Evolutionary conservation across 2,113 vertebrate genomes (phyloP).

Genomic region (Trachemys scripta): DNA sequence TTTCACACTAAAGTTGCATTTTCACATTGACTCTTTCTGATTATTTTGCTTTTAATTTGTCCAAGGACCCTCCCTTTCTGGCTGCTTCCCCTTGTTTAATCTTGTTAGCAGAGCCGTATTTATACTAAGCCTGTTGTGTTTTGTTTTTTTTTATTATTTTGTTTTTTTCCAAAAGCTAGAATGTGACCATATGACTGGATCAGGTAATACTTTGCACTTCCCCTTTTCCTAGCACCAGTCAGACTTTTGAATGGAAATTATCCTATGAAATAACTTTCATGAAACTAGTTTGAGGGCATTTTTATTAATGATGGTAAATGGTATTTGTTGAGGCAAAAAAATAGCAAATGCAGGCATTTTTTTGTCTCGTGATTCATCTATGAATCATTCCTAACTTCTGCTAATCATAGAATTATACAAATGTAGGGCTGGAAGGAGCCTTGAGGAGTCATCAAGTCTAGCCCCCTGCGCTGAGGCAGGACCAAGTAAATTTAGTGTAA

Average conservation of each 20-base stretch:
- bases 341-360: neutral
- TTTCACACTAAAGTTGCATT: neutral
- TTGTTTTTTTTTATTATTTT: neutral
- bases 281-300: neutral
- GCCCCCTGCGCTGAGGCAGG: neutral
- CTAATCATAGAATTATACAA: neutral
- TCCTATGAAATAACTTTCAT: neutral
- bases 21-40: neutral
- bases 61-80: neutral
- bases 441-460: neutral
- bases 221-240: rapidly evolving
- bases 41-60: neutral
- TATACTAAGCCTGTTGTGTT: neutral
- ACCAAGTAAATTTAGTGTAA: neutral
- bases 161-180: neutral
- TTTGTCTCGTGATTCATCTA: neutral
- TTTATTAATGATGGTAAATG: neutral
- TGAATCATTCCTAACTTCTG: neutral
- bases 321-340: neutral
- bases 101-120: neutral
- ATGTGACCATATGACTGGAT: rapidly evolving
- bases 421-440: neutral
- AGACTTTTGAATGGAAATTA: rapidly evolving
- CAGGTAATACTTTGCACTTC: neutral
- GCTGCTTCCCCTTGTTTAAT: neutral